A percentile compares a stretch with the other conserved stretches of the same genome.
Conservation (phyloP, 2,113 vertebrate species). For the Quiscalus mexicanus region DNA sequence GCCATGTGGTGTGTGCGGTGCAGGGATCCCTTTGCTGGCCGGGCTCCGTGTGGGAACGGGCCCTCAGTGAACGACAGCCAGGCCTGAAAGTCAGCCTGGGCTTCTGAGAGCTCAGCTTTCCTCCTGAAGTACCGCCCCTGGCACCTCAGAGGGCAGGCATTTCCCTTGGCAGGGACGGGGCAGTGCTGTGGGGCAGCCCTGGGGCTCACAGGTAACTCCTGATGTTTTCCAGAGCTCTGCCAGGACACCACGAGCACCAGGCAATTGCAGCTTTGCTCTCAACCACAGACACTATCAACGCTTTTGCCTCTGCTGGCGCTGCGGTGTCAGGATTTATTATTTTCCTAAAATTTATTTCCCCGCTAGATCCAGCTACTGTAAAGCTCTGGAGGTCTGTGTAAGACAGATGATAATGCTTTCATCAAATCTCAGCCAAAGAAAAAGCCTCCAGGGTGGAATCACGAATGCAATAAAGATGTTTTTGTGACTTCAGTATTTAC, state of each 20-base stretch:
- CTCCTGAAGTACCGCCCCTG: slow-evolving; percentile 29
- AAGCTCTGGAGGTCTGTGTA: slow-evolving; percentile 12
- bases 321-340: neutral
- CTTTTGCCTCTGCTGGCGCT: neutral
- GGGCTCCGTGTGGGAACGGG: neutral
- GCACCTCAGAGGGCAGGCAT: slow-evolving; percentile 61
- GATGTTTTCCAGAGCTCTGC: neutral
- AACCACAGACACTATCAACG: neutral
- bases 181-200: neutral
- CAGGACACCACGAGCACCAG: neutral
- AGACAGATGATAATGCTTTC: slow-evolving; percentile 26
- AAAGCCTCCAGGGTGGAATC: slow-evolving; percentile 13
- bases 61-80: slow-evolving; percentile 45
- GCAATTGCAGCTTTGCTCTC: neutral
- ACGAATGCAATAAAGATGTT: neutral
- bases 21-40: slow-evolving; percentile 44
- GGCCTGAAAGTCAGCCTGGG: slow-evolving; percentile 27
- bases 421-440: slow-evolving; percentile 4
- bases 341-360: neutral
- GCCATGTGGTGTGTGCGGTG: rapidly evolving
- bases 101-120: slow-evolving; percentile 42
- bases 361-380: neutral
- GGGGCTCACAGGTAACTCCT: neutral
- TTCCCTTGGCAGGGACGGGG: neutral
- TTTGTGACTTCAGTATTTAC: neutral